A percentile compares a stretch with the other conserved stretches of the same genome.
These are phyloP conservation scores for Dryadula phaetusa DNA, from an alignment of 2,888 invertebrate species.

Conservation along the genomic window DNA sequence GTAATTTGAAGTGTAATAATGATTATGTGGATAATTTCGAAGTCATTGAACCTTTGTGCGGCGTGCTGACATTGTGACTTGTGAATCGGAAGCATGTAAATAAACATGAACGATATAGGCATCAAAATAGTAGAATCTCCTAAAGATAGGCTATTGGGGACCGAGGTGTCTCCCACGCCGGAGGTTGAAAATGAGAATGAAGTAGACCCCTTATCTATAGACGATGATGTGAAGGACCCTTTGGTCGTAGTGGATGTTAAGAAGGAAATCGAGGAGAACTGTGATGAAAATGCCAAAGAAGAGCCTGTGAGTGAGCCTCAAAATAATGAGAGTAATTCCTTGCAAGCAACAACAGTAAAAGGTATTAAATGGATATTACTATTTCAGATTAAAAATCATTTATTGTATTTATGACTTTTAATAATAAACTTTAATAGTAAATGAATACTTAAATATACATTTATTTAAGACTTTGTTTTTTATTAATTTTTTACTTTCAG, in stretches of 20 bases:
- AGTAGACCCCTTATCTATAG: slow-evolving; percentile 73
- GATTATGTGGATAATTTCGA: slow-evolving; percentile 66
- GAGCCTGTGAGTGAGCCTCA: slow-evolving; percentile 61
- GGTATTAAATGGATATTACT: slow-evolving; percentile 38
- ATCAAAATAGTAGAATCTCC: slow-evolving; percentile 77
- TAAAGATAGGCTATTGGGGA: slow-evolving; percentile 64
- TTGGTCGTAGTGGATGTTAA: slow-evolving; percentile 50
- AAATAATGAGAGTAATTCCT: slow-evolving; percentile 56
- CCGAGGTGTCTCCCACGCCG: slow-evolving; percentile 60
- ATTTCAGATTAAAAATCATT: neutral
- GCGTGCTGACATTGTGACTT: slow-evolving; percentile 76
- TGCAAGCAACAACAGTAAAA: slow-evolving; percentile 43
- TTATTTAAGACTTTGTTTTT: neutral
- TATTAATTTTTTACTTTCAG: slow-evolving; percentile 23
- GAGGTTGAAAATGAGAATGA: slow-evolving; percentile 64
- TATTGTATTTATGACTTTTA: no score
- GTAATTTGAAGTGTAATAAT: slow-evolving; percentile 49
- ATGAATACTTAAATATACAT: no score
- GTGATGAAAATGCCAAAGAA: slow-evolving; percentile 83
- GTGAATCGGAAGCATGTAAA: slow-evolving; percentile 81
- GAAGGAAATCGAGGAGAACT: slow-evolving; percentile 57
- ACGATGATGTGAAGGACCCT: slow-evolving; percentile 61
- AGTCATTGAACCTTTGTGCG: slow-evolving; percentile 74
- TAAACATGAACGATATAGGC: slow-evolving; percentile 83
- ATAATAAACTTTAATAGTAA: no score